Conservation (phyloP, 2,797 vertebrate genomes). For the Enteromius anoplus region DNA sequence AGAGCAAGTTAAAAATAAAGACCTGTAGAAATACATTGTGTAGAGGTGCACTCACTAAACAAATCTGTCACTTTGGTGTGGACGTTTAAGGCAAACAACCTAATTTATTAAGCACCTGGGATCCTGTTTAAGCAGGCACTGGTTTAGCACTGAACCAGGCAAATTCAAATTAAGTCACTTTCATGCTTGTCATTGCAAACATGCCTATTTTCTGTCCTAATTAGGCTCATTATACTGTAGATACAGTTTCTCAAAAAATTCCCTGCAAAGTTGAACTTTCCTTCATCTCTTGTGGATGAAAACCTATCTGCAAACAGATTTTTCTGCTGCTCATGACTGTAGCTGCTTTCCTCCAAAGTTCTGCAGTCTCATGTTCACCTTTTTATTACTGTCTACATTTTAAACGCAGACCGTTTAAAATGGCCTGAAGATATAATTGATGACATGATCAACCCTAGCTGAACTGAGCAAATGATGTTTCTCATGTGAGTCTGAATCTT, state of each 20-base stretch:
- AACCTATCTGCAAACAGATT: neutral
- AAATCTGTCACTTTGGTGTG: neutral
- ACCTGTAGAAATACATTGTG: neutral
- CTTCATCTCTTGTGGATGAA: neutral
- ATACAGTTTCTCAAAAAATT: neutral
- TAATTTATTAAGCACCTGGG: neutral
- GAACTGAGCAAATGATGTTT: conserved; percentile 72
- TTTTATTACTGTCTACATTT: neutral
- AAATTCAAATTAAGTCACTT: neutral
- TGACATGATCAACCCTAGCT: conserved; percentile 72
- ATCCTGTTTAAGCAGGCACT: neutral
- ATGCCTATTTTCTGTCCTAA: neutral
- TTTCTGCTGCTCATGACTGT: neutral
- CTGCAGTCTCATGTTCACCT: conserved; percentile 6
- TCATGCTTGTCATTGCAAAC: neutral
- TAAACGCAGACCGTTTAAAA: neutral
- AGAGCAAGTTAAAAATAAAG: neutral
- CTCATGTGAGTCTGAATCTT: conserved; percentile 34
- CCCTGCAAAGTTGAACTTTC: neutral
- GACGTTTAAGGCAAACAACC: neutral
- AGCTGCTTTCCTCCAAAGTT: neutral
- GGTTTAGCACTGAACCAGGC: neutral
- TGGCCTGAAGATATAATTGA: neutral
- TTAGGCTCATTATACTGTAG: neutral
- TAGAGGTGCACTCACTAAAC: neutral